A percentile compares a stretch with the other conserved stretches of the same genome.
phyloP scores from a whole-genome alignment of 2,797 vertebrate species.

The Dallia pectoralis region DNA sequence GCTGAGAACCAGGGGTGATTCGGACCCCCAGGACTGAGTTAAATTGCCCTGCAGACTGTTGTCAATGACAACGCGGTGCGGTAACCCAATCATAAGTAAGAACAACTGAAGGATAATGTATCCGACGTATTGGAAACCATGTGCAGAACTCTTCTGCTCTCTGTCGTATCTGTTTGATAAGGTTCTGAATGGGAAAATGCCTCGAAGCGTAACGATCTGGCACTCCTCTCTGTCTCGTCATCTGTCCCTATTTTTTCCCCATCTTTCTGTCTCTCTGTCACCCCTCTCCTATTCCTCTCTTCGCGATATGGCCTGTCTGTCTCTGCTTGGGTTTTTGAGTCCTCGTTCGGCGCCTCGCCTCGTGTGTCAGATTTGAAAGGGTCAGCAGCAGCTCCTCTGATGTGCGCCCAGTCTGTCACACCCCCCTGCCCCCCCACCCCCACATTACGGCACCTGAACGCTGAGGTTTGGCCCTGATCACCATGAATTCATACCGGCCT shows the following conservation, averaged over 20 bases:
- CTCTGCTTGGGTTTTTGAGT: not conserved
- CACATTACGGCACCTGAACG: not conserved
- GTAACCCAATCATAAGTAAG: not conserved
- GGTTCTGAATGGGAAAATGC: not conserved
- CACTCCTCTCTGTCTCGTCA: not conserved
- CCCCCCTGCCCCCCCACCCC: slow-evolving; percentile 10
- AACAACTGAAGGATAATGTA: not conserved
- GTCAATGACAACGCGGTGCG: not conserved
- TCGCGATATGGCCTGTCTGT: not conserved
- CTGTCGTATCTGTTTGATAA: not conserved
- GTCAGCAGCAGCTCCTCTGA: slow-evolving; percentile 20
- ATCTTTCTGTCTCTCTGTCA: slow-evolving; percentile 16
- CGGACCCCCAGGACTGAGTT: too few species aligned
- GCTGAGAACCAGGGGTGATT: too few species aligned
- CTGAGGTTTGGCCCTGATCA: slow-evolving; percentile 6
- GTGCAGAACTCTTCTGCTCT: not conserved
- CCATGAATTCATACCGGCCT: slow-evolving; percentile 47
- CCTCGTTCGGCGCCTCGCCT: not conserved
- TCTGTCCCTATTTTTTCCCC: not conserved
- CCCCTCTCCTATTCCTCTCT: not conserved
- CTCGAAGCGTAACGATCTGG: not conserved
- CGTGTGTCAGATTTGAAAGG: slow-evolving; percentile 40
- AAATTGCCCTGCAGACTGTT: not conserved
- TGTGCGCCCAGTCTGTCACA: not conserved
- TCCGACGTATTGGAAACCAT: not conserved